Base-by-base conservation (phyloP, 2,888 invertebrate genomes). In the Cephonodes hylas region DNA sequence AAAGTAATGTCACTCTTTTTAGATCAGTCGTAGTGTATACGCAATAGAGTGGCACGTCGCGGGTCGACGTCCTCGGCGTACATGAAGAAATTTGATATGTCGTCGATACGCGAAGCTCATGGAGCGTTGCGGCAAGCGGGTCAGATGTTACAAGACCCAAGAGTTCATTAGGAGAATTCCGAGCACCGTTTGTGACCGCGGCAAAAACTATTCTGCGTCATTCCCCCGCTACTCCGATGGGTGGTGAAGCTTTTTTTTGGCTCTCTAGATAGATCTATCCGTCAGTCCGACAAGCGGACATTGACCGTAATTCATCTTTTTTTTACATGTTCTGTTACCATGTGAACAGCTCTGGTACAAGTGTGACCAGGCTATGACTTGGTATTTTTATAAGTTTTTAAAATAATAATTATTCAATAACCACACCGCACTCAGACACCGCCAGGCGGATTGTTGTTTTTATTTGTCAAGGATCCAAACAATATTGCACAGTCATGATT, bases 251-350 rank as follows among this genome's bases (percentile, higher is more conserved):
- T 82, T 87, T 86, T 88, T 82, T 81, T 86, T 83, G 83, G 81
- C 83, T 82, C 82, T 84, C 83, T 86, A 85, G 86, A 86, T 83
- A 82, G 86, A 88, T 86, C 85, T 81, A 83, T 81, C 81, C 80
- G 79, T 72, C 84, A 74, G 83, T 78, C 83, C 82, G 83, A 80
- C 84, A 79, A 80, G 81, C 76, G 91, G 88, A 83, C 92, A 73
- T 89, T 91, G 91, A 92, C 91, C 91, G 85, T 85, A 80, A 73
- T 73, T 80, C 75, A 22, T 77, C 81, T 81, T 89, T 85, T n/a
- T 86, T 88, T 82, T 78, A 81, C 84, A 81, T 84, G 80, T 81
- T 84, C 75, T 71, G 75, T 81, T 83, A 80, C 79, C 75, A 77
- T 77, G 72, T 73, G 60, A 66, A 67, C 60, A 18, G 20, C 18